Evolutionary conservation across 2,113 vertebrate species (phyloP), one percentile per base, ranked within the genome.

Genomic region (Cairina moschata): DNA sequence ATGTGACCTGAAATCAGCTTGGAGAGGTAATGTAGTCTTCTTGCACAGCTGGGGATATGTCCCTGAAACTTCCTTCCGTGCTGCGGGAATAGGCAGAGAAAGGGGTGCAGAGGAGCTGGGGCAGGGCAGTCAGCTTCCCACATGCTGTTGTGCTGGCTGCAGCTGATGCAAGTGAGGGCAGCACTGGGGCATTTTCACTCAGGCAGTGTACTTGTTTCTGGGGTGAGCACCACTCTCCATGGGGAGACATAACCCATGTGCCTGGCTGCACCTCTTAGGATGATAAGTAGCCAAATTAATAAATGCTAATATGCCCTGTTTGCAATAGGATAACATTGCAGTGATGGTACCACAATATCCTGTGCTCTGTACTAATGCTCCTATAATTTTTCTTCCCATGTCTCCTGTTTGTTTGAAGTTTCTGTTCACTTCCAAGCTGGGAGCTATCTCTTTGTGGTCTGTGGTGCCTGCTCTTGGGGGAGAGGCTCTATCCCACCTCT

Each of bases 91-190:
- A 59, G 4, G 34, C 26, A 88, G 75, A 81, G 36, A 48, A 69
- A 77, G 46, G 83, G 50, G 11, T 21, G 17, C 1, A 1, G 52
- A 52, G 0, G 0, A 60, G 16, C 32, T 68, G 32, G 34, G 11
- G 12, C 26, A 44, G 72, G 88, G 38, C 11, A 58, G 6, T 3
- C 25, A 44, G 25, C 28, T 66, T 75, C 56, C 17, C 55, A 26
- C 28, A 1, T 5, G 44, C 16, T 74, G 50, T 40, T 28, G 16
- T 56, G 16, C 66, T 85, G 63, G 11, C 50, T 77, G 63, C 11
- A 36, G 44, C 4, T 26, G 46, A 10, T 28, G 15, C 20, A 36
- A 59, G 31, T 11, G 62, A 67, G 25, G 63, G 42, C 25, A 52
- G 10, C 31, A 54, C 31, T 3, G 2, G 11, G 20, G 1, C 2